phyloP scores from a whole-genome alignment of 2,888 invertebrate genomes.

The Patella caerulea region DNA sequence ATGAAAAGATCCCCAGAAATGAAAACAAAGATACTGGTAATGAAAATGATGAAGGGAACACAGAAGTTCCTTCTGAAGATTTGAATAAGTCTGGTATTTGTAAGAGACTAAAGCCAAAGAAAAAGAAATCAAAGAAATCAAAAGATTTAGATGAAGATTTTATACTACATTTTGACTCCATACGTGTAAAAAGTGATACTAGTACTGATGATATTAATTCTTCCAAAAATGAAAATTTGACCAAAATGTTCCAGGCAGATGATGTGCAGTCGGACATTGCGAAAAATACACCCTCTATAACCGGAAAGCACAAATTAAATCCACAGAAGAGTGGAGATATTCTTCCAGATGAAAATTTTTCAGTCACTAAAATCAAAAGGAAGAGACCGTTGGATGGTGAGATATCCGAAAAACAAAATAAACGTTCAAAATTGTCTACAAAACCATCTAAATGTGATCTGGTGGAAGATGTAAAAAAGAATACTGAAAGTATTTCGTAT shows the following conservation, averaged over 20 bases:
- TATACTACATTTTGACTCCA: constrained; percentile 5
- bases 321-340: background rate
- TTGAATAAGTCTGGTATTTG: background rate
- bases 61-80: background rate
- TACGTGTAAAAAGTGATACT: constrained; percentile 2
- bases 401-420: constrained; percentile 13
- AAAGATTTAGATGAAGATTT: background rate
- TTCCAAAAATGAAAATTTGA: no score
- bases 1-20: background rate
- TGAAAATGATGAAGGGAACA: background rate
- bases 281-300: no score
- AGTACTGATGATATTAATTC: background rate
- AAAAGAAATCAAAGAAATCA: background rate
- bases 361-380: constrained; percentile 14
- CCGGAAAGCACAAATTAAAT: no score
- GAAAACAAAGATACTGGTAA: background rate
- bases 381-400: constrained; percentile 12
- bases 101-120: background rate
- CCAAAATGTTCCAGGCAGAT: no score
- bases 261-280: no score
- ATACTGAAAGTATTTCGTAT: background rate
- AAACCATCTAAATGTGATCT: background rate
- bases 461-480: constrained; percentile 18
- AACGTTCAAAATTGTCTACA: constrained; percentile 12
- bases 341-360: background rate